Evolutionary conservation across 2,797 vertebrate genomes (phyloP).

Genomic region (Paedocypris micromegethes): DNA sequence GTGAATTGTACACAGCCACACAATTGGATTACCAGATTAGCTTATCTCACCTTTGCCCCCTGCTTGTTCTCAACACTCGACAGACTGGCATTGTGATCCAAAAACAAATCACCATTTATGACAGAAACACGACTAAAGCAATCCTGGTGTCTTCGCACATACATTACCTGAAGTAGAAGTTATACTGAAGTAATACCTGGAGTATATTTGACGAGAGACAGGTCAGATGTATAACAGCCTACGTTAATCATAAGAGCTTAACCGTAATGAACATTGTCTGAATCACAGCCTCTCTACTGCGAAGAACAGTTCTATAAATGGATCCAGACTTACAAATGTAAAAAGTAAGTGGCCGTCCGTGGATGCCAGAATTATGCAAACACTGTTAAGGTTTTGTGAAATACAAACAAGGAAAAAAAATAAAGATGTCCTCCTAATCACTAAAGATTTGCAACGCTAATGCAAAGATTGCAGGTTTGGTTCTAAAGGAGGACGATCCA

Average conservation of each 20-base stretch:
- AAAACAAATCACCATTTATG: conserved; percentile 20
- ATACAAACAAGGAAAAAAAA: conserved; percentile 21
- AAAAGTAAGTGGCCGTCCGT: conserved; percentile 17
- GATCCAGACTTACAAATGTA: conserved; percentile 32
- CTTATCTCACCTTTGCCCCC: conserved; percentile 67
- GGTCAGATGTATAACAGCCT: conserved; percentile 60
- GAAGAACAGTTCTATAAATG: conserved; percentile 28
- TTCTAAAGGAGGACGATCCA: conserved; percentile 9
- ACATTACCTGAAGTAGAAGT: conserved; percentile 51
- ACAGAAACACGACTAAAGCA: conserved; percentile 34
- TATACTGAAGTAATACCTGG: too few species aligned
- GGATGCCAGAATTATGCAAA: conserved; percentile 22
- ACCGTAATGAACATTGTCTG: conserved; percentile 28
- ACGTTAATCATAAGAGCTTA: conserved; percentile 17
- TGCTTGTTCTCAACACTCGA: conserved; percentile 59
- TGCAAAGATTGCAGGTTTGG: conserved; percentile 10
- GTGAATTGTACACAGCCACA: conserved; percentile 60
- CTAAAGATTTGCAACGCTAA: conserved; percentile 7
- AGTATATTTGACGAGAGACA: conserved; percentile 45
- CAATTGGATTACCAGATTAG: conserved; percentile 77
- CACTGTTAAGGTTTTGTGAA: conserved; percentile 21
- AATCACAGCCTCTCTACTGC: conserved; percentile 8
- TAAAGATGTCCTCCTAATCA: conserved; percentile 15
- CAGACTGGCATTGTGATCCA: conserved; percentile 42
- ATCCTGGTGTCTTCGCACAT: conserved; percentile 33